Conservation (phyloP, 2,113 vertebrate genomes). For the Scatophagus argus region DNA sequence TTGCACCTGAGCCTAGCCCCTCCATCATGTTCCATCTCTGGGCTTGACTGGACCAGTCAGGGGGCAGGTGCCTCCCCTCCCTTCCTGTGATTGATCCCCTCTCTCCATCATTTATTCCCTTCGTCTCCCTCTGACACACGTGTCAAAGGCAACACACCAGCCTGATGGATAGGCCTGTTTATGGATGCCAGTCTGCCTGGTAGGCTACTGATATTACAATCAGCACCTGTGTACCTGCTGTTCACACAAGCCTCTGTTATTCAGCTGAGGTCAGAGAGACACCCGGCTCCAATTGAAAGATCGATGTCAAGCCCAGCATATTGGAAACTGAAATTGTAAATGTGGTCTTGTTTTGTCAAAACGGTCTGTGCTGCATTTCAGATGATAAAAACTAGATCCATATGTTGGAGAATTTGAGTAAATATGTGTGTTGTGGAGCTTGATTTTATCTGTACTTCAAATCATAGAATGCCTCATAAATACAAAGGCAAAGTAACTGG, state of each 20-base stretch:
- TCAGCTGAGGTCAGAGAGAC: constrained; percentile 73
- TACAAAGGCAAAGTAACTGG: not conserved
- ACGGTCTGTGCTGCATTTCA: constrained; percentile 45
- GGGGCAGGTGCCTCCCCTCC: constrained; percentile 77
- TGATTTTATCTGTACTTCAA: constrained; percentile 15
- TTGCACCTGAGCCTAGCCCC: constrained; percentile 83
- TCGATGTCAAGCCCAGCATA: constrained; percentile 62
- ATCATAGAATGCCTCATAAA: constrained; percentile 4
- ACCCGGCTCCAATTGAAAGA: constrained; percentile 66
- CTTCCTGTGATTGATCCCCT: constrained; percentile 82
- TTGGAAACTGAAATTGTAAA: constrained; percentile 74
- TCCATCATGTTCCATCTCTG: constrained; percentile 82
- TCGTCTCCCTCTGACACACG: constrained; percentile 76
- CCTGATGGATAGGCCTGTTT: constrained; percentile 85
- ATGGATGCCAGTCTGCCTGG: constrained; percentile 82
- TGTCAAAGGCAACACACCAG: constrained; percentile 78
- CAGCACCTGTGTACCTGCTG: constrained; percentile 84
- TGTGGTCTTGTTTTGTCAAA: constrained; percentile 55
- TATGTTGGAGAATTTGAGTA: constrained; percentile 29
- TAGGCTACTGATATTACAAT: constrained; percentile 83
- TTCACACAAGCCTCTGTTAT: constrained; percentile 68
- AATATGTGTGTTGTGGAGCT: not conserved
- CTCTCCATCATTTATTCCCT: constrained; percentile 83
- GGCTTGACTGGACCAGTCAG: constrained; percentile 76
- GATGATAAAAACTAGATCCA: constrained; percentile 36